Evolutionary conservation across 2,113 vertebrate species (phyloP), one percentile per base, ranked within the genome.

Genomic region (Urocynchramus pylzowi): DNA sequence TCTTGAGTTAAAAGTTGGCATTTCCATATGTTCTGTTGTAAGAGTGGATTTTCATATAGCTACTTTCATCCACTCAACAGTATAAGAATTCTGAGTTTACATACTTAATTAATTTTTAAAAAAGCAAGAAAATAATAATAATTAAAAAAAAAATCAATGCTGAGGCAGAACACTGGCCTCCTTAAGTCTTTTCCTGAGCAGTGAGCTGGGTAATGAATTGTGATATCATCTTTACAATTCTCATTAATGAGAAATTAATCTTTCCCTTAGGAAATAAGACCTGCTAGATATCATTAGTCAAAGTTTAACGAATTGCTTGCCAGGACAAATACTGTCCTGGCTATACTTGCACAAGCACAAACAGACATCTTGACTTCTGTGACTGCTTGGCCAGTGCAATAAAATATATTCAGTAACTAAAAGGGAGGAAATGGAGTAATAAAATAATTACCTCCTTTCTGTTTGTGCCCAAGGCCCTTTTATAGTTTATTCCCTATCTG

Each of bases 171-270:
- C 41, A 69, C 19, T 63, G 49, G 65, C 16, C 26, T 79, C 44
- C 44, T 81, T 81, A 85, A 76, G 5, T 80, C 10, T 73, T 87
- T 91, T 83, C 20, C 42, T 85, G 75, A 16, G 53, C 70, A 96
- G 22, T 54, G 54, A 96, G 47, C 39, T 74, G 63, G 22, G 15
- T 94, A 95, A 91, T 82, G 42, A 80, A 79, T 70, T 94, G 54
- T 90, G 82, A 70, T 93, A 95, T 77, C 78, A 95, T 87, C 84
- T 81, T 85, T 91, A 59, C 37, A 83, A 70, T 95, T 76, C 44
- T 83, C 63, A 80, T 94, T 93, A 93, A 88, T n/a, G 63, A 85
- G 75, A 94, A 95, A 95, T 94, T 93, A 93, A 90, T 94, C 35
- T 63, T 80, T 90, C 75, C 84, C 78, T 77, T 93, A 63, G 85